Percentiles rank a stretch among this genome's conserved stretches.
Conservation (phyloP, 2,888 invertebrate species). For the Brenthis daphne region DNA sequence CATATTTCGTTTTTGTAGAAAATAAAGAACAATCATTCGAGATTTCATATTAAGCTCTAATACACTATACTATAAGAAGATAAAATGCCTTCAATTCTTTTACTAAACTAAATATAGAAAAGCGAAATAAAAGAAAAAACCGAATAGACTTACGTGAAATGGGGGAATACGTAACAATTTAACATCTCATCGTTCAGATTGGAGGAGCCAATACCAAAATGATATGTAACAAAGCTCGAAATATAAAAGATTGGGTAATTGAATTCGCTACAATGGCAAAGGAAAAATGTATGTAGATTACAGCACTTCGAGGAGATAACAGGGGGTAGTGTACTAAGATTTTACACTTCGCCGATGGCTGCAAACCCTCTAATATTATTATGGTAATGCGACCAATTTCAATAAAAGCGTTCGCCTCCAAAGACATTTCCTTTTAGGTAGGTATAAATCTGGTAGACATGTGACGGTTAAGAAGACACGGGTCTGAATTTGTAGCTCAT, state of each 20-base stretch:
- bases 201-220: slow-evolving; percentile 41
- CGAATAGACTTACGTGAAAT: slow-evolving; percentile 33
- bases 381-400: slow-evolving; percentile 80
- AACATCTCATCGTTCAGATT: slow-evolving; percentile 40
- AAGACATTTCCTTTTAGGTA: slow-evolving; percentile 67
- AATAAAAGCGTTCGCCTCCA: slow-evolving; percentile 75
- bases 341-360: slow-evolving; percentile 74
- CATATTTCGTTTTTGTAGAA: slow-evolving; percentile 14
- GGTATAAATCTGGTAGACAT: slow-evolving; percentile 71
- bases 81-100: slow-evolving; percentile 18
- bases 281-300: slow-evolving; percentile 65
- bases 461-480: slow-evolving; percentile 62
- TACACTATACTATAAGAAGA: slow-evolving; percentile 15
- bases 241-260: slow-evolving; percentile 70
- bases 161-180: slow-evolving; percentile 36
- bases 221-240: slow-evolving; percentile 55
- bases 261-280: slow-evolving; percentile 67
- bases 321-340: slow-evolving; percentile 66
- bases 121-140: slow-evolving; percentile 31
- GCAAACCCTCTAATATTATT: slow-evolving; percentile 80
- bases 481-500: slow-evolving; percentile 72
- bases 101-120: slow-evolving; percentile 27
- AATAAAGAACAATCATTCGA: slow-evolving; percentile 14
- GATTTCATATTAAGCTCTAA: slow-evolving; percentile 23
- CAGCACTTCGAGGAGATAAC: slow-evolving; percentile 56